Conservation (phyloP, 2,888 invertebrate genomes). For the Sarcophaga carnaria region DNA sequence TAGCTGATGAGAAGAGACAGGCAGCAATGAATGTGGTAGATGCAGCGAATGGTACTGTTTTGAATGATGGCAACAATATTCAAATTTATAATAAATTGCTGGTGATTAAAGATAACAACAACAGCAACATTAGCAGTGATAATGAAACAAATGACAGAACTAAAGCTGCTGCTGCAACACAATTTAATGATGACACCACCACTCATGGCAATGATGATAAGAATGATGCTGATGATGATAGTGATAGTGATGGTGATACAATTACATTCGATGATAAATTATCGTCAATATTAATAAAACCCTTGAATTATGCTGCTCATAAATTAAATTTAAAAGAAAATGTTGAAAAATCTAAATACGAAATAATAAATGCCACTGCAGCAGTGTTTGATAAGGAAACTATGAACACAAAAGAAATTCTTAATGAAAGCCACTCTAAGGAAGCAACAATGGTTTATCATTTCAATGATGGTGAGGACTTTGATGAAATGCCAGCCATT, state of each 20-base stretch:
- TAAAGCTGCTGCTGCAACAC: background rate
- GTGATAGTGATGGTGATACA: background rate
- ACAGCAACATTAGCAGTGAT: background rate
- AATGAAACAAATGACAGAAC: background rate
- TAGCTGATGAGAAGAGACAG: background rate
- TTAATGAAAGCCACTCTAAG: background rate
- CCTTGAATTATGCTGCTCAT: constrained; percentile 20
- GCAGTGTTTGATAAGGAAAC: background rate
- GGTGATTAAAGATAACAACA: constrained; percentile 43
- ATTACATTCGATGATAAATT: constrained; percentile 48
- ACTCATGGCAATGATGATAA: background rate
- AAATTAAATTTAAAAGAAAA: constrained; percentile 21
- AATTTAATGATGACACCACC: background rate
- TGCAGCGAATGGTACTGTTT: background rate
- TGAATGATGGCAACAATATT: constrained; percentile 19
- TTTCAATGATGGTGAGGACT: background rate
- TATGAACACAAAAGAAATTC: background rate
- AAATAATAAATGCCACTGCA: constrained; percentile 26
- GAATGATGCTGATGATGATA: background rate
- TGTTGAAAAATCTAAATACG: constrained; percentile 30
- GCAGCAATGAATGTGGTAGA: background rate
- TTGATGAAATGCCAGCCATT: constrained; percentile 7
- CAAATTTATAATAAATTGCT: constrained; percentile 48
- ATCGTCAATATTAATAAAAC: constrained; percentile 31
- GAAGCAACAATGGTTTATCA: background rate